These are phyloP conservation scores for Torymus auratus DNA, from an alignment of 2,888 invertebrate species.

Conservation along the genomic window DNA sequence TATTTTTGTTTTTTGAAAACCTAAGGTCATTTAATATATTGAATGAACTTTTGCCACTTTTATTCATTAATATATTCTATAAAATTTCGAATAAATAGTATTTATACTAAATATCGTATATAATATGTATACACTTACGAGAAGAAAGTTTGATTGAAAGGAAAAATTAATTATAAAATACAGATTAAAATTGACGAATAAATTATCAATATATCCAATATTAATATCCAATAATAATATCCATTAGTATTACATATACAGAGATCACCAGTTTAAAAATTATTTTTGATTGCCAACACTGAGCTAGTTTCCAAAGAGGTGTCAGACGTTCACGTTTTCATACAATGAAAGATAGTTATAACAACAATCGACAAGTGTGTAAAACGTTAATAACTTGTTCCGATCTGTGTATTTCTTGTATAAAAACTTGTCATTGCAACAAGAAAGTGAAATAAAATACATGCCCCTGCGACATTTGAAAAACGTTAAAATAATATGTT, in stretches of 20 bases:
- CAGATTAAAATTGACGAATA: neutral
- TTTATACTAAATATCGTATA: no score
- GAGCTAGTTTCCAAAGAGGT: constrained; percentile 14
- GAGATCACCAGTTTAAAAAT: no score
- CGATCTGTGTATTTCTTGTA: neutral
- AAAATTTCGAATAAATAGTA: no score
- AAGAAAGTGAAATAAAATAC: neutral
- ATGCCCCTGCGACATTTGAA: neutral
- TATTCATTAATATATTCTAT: no score
- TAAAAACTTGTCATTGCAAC: constrained; percentile 6
- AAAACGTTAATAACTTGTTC: constrained; percentile 5
- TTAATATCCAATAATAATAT: neutral
- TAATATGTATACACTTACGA: no score
- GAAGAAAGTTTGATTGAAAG: no score
- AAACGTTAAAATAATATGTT: constrained; percentile 2
- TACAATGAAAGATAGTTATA: neutral
- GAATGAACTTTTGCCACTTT: no score
- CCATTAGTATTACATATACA: neutral
- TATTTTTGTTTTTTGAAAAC: no score
- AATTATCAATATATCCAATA: neutral
- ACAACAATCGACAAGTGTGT: neutral
- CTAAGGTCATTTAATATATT: no score
- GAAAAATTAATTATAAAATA: no score
- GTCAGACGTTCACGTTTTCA: neutral
- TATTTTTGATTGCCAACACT: constrained; percentile 33